A percentile compares a stretch with the other conserved stretches of the same genome.
Evolutionary conservation across 2,113 vertebrate genomes (phyloP).

Genomic region (Naja naja): DNA sequence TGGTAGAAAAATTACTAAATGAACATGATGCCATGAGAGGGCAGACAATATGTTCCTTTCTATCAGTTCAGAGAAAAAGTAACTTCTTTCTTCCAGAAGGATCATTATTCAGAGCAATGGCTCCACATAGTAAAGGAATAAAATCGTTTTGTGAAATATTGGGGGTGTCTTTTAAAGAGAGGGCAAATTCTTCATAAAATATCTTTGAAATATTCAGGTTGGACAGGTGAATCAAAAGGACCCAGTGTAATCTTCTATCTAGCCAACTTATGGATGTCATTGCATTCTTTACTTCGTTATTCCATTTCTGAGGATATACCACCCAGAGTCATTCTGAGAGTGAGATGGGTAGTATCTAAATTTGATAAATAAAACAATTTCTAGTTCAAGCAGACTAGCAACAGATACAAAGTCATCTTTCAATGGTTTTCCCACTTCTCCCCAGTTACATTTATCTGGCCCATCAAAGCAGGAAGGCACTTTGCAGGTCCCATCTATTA

Average conservation of each 20-base stretch:
- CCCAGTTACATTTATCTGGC: background rate
- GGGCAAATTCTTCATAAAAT: background rate
- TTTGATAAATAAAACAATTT: background rate
- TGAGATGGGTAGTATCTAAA: background rate
- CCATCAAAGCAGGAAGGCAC: background rate
- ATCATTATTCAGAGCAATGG: constrained; percentile 7
- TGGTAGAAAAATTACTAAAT: constrained; percentile 9
- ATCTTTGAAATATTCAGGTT: background rate
- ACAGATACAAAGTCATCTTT: background rate
- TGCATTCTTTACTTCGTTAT: background rate
- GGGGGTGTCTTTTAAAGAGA: background rate
- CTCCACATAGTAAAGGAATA: background rate
- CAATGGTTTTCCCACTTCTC: background rate
- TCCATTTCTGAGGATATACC: background rate
- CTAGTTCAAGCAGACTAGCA: background rate
- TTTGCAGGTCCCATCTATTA: background rate
- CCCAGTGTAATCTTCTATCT: background rate
- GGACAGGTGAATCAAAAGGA: background rate
- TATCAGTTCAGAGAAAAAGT: constrained; percentile 6
- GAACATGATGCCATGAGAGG: background rate
- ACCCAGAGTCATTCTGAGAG: background rate
- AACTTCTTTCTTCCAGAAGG: constrained; percentile 7
- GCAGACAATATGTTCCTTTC: constrained; percentile 12
- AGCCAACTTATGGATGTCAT: background rate
- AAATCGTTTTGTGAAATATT: background rate